Conservation (phyloP, 30 jellyfish, hydroid and myxozoan genomes). For the Clytia hemisphaerica region DNA sequence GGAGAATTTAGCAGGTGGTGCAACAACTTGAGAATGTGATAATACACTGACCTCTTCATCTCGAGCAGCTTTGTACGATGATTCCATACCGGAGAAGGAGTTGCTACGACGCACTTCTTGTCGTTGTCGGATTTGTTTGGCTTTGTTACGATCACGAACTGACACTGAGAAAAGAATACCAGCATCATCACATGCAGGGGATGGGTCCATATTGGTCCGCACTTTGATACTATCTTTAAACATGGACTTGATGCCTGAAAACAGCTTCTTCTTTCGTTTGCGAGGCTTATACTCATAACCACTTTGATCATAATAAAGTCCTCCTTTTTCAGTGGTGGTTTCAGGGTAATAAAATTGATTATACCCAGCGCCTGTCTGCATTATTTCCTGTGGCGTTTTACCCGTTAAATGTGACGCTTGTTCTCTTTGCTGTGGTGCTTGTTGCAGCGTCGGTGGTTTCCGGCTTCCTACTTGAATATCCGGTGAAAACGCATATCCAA, state of each 20-base stretch:
- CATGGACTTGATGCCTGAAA: conserved; percentile 36
- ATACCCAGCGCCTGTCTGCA: no score
- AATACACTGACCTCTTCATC: conserved; percentile 12
- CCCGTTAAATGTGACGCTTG: not conserved
- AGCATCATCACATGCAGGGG: conserved; percentile 19
- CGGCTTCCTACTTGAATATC: conserved; percentile 25
- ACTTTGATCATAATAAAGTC: not conserved
- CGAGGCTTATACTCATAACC: conserved; percentile 15
- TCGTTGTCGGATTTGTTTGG: conserved; percentile 1
- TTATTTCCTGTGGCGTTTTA: not conserved
- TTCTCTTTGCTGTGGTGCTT: no score
- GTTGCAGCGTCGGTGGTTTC: no score
- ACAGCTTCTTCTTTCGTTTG: conserved; percentile 21
- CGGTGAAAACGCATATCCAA: conserved; percentile 44
- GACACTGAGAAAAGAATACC: conserved; percentile 27
- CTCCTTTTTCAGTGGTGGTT: conserved; percentile 7
- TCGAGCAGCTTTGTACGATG: not conserved
- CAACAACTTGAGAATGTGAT: conserved; percentile 23
- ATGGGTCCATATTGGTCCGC: conserved; percentile 2
- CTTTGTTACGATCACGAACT: conserved; percentile 23
- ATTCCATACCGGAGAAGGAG: conserved; percentile 10
- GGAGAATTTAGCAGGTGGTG: conserved; percentile 4
- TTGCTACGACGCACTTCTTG: conserved; percentile 21
- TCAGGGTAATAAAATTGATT: conserved; percentile 23
- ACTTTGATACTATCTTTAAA: conserved; percentile 31